Percentiles rank a stretch among this genome's conserved stretches.
Evolutionary conservation across 1,140 invertebrate genomes (phyloP).

Genomic region (Drosophila tani): DNA sequence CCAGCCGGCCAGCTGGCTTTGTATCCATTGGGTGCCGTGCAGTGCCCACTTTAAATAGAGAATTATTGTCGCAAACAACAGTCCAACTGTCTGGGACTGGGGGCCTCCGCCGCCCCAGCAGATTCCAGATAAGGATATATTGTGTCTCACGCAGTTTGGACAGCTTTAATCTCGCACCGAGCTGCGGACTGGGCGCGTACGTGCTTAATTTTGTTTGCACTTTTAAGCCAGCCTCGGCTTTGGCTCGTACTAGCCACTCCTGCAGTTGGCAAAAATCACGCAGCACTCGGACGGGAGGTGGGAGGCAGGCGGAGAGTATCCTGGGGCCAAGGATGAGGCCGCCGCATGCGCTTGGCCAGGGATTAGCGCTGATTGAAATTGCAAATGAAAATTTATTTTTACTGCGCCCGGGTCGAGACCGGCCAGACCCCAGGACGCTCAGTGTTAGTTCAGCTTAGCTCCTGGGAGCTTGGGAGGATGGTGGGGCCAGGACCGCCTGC

Average conservation of each 20-base stretch:
- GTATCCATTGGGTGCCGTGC: constrained; percentile 57
- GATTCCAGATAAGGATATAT: constrained; percentile 79
- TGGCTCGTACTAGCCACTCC: constrained; percentile 45
- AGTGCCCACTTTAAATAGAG: constrained; percentile 80
- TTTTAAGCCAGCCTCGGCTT: constrained; percentile 70
- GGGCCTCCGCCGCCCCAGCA: not conserved
- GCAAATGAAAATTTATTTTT: constrained; percentile 85
- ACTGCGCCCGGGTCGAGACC: constrained; percentile 52
- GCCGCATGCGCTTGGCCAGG: constrained; percentile 79
- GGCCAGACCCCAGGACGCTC: constrained; percentile 12
- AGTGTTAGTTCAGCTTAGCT: constrained; percentile 78
- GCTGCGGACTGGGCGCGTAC: constrained; percentile 69
- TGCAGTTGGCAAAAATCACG: constrained; percentile 84
- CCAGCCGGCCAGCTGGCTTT: constrained; percentile 38
- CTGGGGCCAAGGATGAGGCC: constrained; percentile 23
- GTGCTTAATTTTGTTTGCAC: constrained; percentile 84
- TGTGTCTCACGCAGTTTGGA: constrained; percentile 81
- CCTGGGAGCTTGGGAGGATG: constrained; percentile 13
- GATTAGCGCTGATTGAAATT: constrained; percentile 84
- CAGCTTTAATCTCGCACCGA: constrained; percentile 78
- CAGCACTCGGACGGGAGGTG: constrained; percentile 37
- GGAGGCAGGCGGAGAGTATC: constrained; percentile 1
- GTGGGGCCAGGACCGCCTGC: constrained; percentile 14
- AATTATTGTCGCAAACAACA: constrained; percentile 81
- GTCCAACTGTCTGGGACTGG: constrained; percentile 44